Evolutionary conservation across 2,113 vertebrate species (phyloP), one percentile per base, ranked within the genome.

Genomic region (Miniopterus natalensis): DNA sequence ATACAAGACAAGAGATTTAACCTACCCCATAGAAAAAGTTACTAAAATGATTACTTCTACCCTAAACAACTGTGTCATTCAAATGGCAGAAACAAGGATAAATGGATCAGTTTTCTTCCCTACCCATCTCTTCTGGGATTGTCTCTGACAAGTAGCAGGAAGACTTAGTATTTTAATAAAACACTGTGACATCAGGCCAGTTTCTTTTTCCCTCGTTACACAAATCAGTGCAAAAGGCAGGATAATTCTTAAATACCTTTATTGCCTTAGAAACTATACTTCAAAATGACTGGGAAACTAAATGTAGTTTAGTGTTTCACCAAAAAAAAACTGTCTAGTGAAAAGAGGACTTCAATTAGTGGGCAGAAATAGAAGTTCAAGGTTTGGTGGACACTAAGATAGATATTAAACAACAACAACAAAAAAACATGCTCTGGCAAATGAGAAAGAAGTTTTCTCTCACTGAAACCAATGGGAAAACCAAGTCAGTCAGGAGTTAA

Each of bases 341-440:
- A 92, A 68, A 96, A 88, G 71, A 93, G 8, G 42, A 59, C 51
- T 84, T 42, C 53, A 85, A 71, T 79, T 55, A 66, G 53, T 53
- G 42, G 49, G 71, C 68, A 94, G 21, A 89, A 84, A 45, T 1
- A 40, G 61, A 90, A 71, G 74, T 42, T 90, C n/a, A 68, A 85
- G 20, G 27, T 42, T 85, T 87, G n/a, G 29, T 45, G 47, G 59
- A 74, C 68, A 94, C 21, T 77, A 71, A 40, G 59, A 49, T 10
- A 88, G 20, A 79, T 31, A 89, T 55, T 94, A 81, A 79, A 92
- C 11, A 66, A 40, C 23, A 61, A 93, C 36, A 95, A 88, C 40
- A 88, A 68, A 13, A 36, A 70, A 40, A 14, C 53, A 51, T 10
- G 27, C 81, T 59, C 36, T 59, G 68, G 45, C 49, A 83, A 94